These are phyloP conservation scores for Orchesella flavescens DNA, from an alignment of 2,888 invertebrate species.

Conservation along the genomic window DNA sequence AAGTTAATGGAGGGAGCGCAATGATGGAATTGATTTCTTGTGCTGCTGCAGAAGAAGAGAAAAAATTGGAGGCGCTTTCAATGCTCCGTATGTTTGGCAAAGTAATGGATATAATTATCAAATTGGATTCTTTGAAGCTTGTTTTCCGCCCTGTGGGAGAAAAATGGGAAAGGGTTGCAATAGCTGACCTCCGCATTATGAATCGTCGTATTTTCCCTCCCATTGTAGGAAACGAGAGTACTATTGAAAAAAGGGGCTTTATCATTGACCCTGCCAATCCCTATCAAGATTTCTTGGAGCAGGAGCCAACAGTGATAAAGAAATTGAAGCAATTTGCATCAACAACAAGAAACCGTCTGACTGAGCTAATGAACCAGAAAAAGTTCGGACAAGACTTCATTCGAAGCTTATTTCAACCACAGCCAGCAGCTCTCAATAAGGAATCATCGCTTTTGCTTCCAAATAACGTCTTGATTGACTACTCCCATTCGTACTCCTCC, in stretches of 20 bases:
- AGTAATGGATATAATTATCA: slow-evolving; percentile 10
- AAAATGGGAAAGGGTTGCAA: background rate
- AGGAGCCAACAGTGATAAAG: background rate
- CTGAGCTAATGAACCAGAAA: background rate
- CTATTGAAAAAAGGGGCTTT: background rate
- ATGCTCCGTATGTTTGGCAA: slow-evolving; percentile 18
- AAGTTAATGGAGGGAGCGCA: slow-evolving; percentile 42
- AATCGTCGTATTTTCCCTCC: background rate
- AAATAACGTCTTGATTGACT: background rate
- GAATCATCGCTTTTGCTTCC: background rate
- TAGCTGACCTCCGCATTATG: background rate
- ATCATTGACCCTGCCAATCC: slow-evolving; percentile 59
- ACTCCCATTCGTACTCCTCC: background rate
- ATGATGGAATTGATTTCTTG: slow-evolving; percentile 48
- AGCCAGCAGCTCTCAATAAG: background rate
- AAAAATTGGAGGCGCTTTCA: background rate
- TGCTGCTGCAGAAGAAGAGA: slow-evolving; percentile 10
- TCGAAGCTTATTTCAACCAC: background rate
- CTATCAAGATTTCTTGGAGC: slow-evolving; percentile 45
- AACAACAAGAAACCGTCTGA: slow-evolving; percentile 2
- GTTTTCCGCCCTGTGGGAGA: slow-evolving; percentile 15
- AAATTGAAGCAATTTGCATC: slow-evolving; percentile 17
- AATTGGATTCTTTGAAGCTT: slow-evolving; percentile 17
- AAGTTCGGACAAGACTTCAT: background rate
- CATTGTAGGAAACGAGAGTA: background rate